Conservation (phyloP, 1,140 invertebrate genomes). For the Megalonaias nervosa region DNA sequence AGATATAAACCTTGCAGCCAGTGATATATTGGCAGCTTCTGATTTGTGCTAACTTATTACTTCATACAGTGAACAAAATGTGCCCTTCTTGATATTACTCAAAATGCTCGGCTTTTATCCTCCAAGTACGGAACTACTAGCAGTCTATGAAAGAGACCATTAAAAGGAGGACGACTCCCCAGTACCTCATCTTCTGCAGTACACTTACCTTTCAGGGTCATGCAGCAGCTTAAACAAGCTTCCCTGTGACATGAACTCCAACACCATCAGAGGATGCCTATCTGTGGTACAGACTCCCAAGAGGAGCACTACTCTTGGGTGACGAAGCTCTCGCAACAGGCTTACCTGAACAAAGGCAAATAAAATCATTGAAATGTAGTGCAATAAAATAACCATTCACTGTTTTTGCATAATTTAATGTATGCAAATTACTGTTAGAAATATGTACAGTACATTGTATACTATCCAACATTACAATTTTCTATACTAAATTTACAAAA, state of each 20-base stretch:
- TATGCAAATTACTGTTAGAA: not conserved
- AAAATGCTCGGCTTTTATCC: not conserved
- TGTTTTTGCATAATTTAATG: not conserved
- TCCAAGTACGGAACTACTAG: not conserved
- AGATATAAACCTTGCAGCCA: not conserved
- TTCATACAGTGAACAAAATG: not conserved
- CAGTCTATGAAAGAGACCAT: not conserved
- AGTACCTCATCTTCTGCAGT: not conserved
- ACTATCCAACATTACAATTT: not conserved
- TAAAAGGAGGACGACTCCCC: not conserved
- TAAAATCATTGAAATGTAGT: not conserved
- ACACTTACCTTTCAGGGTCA: slow-evolving; percentile 48
- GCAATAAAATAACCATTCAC: too few relatives aligned
- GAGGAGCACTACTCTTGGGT: slow-evolving; percentile 62
- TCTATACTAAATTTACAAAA: not conserved
- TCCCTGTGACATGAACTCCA: slow-evolving; percentile 63
- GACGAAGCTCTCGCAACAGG: slow-evolving; percentile 59
- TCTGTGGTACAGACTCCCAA: slow-evolving; percentile 60
- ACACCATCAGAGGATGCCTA: slow-evolving; percentile 58
- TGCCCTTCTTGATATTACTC: not conserved
- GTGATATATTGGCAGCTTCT: not conserved
- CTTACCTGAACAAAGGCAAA: slow-evolving; percentile 51
- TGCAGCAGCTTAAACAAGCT: slow-evolving; percentile 58
- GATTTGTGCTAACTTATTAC: not conserved
- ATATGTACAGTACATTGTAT: not conserved